These are phyloP conservation scores for Steatocranus sp. DNA, from an alignment of 2,797 vertebrate genomes.

Conservation along the genomic window DNA sequence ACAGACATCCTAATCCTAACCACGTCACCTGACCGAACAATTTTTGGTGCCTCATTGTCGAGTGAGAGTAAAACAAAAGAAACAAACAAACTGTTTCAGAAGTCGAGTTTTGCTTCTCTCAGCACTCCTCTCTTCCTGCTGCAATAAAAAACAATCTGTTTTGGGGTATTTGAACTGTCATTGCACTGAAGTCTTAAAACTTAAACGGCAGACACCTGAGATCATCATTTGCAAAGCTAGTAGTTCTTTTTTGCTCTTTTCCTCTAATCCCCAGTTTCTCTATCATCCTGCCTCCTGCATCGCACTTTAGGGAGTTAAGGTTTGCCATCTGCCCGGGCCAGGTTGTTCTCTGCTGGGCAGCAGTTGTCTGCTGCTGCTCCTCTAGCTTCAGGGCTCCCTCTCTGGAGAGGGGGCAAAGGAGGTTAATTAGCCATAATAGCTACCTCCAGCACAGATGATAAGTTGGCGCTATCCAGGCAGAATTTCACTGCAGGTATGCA, in stretches of 20 bases:
- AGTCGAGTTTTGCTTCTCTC: accelerated
- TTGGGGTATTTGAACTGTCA: not conserved
- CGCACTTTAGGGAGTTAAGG: not conserved
- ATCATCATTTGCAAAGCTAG: not conserved
- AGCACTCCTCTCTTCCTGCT: not conserved
- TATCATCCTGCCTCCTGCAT: not conserved
- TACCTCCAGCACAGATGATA: conserved; percentile 23
- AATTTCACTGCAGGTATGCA: not conserved
- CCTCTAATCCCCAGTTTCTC: not conserved
- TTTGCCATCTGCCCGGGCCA: conserved; percentile 42
- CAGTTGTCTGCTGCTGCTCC: conserved; percentile 20
- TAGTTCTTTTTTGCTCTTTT: not conserved
- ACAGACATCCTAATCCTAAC: not conserved
- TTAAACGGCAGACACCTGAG: not conserved
- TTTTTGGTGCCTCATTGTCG: not conserved
- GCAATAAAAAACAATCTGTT: not conserved
- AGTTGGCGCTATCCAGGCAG: not conserved
- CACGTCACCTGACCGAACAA: not conserved
- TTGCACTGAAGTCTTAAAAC: not conserved
- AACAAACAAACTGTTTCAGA: not conserved
- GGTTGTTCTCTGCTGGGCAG: conserved; percentile 34
- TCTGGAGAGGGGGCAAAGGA: conserved; percentile 21
- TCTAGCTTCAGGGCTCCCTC: conserved; percentile 13
- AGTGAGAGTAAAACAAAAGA: not conserved
- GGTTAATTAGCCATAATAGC: conserved; percentile 56